Conservation (phyloP, 1,140 invertebrate genomes). For the Cydia amplana region DNA sequence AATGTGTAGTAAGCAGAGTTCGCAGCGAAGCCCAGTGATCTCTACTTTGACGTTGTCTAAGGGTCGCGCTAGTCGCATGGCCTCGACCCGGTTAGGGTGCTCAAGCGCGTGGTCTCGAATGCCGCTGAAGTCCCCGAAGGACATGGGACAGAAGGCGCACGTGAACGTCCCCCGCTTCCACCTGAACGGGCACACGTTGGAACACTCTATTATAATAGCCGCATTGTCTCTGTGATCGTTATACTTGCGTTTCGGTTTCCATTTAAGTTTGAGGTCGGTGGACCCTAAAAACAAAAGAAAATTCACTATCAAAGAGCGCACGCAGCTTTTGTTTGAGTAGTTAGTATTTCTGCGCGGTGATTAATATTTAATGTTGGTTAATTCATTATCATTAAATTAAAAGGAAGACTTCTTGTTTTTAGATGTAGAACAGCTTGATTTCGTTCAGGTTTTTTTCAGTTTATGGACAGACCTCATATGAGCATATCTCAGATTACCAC, state of each 20-base stretch:
- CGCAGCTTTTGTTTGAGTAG: neutral
- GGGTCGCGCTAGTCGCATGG: constrained; percentile 49
- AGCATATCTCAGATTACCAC: constrained; percentile 45
- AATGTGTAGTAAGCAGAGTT: constrained; percentile 51
- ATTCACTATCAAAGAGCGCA: constrained; percentile 45
- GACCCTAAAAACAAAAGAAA: constrained; percentile 71
- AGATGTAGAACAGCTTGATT: neutral
- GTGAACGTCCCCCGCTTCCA: constrained; percentile 63
- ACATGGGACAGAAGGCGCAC: constrained; percentile 59
- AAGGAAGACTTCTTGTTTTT: neutral
- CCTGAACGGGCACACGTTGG: constrained; percentile 67
- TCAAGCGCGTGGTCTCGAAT: constrained; percentile 51
- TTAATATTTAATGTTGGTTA: neutral
- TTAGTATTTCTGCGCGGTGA: neutral
- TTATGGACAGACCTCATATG: constrained; percentile 57
- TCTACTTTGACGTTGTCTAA: constrained; percentile 64
- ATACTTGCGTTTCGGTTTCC: constrained; percentile 64
- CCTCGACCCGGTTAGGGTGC: constrained; percentile 56
- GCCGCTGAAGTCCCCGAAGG: constrained; percentile 58
- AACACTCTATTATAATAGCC: constrained; percentile 64
- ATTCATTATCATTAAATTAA: neutral
- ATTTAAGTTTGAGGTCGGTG: constrained; percentile 54
- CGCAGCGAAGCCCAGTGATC: constrained; percentile 57
- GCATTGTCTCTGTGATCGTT: constrained; percentile 72
- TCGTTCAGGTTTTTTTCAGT: constrained; percentile 17